These are phyloP conservation scores for Beroe forskalii DNA, from an alignment of 37 sponge, comb jelly and placozoan genomes.

Conservation along the genomic window DNA sequence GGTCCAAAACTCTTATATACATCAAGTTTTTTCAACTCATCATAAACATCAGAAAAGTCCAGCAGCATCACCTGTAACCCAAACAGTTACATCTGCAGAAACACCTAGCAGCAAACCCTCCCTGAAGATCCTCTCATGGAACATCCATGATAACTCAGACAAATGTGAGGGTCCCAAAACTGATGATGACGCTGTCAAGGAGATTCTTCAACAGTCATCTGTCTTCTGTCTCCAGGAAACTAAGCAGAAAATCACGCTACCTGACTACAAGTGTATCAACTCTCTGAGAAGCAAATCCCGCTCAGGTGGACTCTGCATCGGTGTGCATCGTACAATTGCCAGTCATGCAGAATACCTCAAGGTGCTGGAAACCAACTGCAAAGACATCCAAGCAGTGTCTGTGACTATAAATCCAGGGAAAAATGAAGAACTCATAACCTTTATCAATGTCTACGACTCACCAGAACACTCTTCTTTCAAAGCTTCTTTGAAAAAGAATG, in stretches of 20 bases:
- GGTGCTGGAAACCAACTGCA: background rate
- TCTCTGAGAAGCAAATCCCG: background rate
- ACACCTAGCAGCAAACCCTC: too few relatives aligned
- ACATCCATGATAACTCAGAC: background rate
- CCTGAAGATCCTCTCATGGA: slow-evolving; percentile 45
- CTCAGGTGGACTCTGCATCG: slow-evolving; percentile 16
- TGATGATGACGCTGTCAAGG: background rate
- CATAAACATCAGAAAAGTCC: too few relatives aligned
- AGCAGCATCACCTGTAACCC: too few relatives aligned
- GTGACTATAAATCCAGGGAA: background rate
- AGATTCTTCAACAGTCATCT: background rate
- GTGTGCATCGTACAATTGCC: background rate
- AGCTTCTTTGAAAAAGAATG: background rate
- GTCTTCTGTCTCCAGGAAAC: slow-evolving; percentile 47
- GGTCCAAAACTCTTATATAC: too few relatives aligned
- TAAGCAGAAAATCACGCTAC: background rate
- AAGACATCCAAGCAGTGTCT: background rate
- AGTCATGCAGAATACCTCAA: background rate
- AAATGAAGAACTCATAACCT: background rate
- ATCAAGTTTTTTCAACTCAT: too few relatives aligned
- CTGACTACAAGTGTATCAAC: slow-evolving; percentile 1
- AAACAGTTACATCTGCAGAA: too few relatives aligned
- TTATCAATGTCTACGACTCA: slow-evolving; percentile 17
- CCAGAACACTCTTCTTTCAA: slow-evolving; percentile 39
- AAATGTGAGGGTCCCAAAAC: slow-evolving; percentile 2